A percentile compares a stretch with the other conserved stretches of the same genome.
These are phyloP conservation scores for Charanyca ferruginea DNA, from an alignment of 2,888 invertebrate genomes.

Conservation along the genomic window DNA sequence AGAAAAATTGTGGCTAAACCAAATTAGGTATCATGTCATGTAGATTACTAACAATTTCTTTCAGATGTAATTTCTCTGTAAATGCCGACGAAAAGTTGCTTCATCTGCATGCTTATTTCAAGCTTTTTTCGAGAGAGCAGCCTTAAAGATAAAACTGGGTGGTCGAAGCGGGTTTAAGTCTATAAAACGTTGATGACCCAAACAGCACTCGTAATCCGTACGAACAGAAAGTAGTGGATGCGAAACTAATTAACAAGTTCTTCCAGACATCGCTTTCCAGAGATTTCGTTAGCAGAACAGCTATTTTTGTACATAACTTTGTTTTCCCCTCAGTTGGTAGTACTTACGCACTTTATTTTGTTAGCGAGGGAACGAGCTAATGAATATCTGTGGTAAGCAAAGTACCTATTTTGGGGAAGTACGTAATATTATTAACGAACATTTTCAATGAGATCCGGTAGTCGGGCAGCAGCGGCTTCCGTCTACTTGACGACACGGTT, in stretches of 20 bases:
- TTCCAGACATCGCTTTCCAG: slow-evolving; percentile 66
- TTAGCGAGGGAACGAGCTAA: slow-evolving; percentile 36
- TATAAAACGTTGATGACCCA: slow-evolving; percentile 23
- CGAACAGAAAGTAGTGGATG: slow-evolving; percentile 76
- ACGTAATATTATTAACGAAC: no score
- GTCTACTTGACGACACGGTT: no score
- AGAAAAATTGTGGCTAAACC: no score
- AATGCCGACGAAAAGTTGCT: no score
- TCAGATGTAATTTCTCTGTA: no score
- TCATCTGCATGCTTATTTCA: no score
- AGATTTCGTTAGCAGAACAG: slow-evolving; percentile 81
- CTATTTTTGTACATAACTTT: slow-evolving; percentile 76
- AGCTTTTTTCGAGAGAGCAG: no score
- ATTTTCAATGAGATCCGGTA: background rate
- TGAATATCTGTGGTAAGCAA: slow-evolving; percentile 39
- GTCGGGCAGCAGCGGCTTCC: no score
- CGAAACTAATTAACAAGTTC: slow-evolving; percentile 88
- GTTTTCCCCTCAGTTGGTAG: slow-evolving; percentile 31
- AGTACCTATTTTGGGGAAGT: slow-evolving; percentile 19
- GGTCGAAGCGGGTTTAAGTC: background rate
- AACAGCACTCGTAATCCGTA: slow-evolving; percentile 58
- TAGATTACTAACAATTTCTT: no score
- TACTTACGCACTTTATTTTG: slow-evolving; percentile 66
- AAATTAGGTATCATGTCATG: no score
- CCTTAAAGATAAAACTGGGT: no score